Percentiles rank a stretch among this genome's conserved stretches.
phyloP scores from a whole-genome alignment of 2,113 vertebrate genomes.

The Amphilophus citrinellus region DNA sequence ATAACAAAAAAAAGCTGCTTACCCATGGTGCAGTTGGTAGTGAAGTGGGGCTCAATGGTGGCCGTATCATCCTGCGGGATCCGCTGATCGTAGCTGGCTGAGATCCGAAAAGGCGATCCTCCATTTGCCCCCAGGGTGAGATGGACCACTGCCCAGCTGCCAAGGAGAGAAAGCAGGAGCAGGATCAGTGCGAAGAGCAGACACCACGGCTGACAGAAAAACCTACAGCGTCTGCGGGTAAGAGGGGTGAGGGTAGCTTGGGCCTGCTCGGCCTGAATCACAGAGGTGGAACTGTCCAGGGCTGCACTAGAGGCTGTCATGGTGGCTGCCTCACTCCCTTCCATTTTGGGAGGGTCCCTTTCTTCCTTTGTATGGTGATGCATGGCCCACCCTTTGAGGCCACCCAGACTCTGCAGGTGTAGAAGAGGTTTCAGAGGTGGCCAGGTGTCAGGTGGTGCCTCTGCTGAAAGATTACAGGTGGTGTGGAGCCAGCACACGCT shows the following conservation, averaged over 20 bases:
- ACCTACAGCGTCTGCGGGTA: constrained; percentile 27
- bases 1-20: constrained; percentile 43
- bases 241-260: constrained; percentile 46
- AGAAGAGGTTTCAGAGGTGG: not conserved
- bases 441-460: constrained; percentile 23
- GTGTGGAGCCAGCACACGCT: not conserved
- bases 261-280: constrained; percentile 47
- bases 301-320: constrained; percentile 48
- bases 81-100: constrained; percentile 77
- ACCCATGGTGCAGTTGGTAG: constrained; percentile 85
- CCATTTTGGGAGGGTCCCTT: constrained; percentile 53
- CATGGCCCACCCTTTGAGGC: constrained; percentile 45
- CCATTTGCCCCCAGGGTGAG: constrained; percentile 74
- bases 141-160: constrained; percentile 85
- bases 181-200: constrained; percentile 76
- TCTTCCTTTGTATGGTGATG: constrained; percentile 55
- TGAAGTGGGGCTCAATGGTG: constrained; percentile 79
- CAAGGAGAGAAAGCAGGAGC: constrained; percentile 83
- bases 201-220: constrained; percentile 67
- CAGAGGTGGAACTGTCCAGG: constrained; percentile 51
- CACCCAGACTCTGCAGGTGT: constrained; percentile 15
- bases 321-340: constrained; percentile 48
- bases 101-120: constrained; percentile 77
- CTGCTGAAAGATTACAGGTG: constrained; percentile 18
- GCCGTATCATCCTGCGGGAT: constrained; percentile 68